phyloP scores from a whole-genome alignment of 2,113 vertebrate species.

The Clinocottus analis region DNA sequence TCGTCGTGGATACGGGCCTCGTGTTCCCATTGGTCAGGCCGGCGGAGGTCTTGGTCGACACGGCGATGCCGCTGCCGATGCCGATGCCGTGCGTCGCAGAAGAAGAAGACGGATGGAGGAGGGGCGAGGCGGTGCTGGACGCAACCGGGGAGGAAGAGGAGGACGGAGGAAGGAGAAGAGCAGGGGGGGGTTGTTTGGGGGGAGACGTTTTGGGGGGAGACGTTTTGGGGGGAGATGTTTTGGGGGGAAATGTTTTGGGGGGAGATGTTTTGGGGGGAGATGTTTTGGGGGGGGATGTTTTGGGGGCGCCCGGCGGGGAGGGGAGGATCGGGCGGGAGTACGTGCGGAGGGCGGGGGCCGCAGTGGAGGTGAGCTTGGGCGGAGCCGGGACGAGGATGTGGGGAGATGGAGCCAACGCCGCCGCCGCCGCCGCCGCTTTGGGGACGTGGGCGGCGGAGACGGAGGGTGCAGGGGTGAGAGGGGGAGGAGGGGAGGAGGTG shows the following conservation, averaged over 20 bases:
- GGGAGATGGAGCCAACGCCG: conserved; percentile 17
- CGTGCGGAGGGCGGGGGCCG: conserved; percentile 55
- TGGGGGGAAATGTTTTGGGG: conserved; percentile 38
- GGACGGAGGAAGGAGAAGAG: conserved; percentile 4
- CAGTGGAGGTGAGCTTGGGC: conserved; percentile 68
- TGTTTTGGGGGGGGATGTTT: conserved; percentile 14
- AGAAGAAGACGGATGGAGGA: conserved; percentile 9
- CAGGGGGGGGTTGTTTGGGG: conserved; percentile 2
- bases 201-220: conserved; percentile 46
- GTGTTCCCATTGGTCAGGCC: conserved; percentile 78
- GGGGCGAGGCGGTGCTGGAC: conserved; percentile 5
- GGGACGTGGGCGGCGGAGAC: conserved; percentile 28
- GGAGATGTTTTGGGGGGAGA: conserved; percentile 41
- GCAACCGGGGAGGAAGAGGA: conserved; percentile 10
- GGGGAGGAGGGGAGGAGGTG: conserved; percentile 74
- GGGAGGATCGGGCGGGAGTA: conserved; percentile 74
- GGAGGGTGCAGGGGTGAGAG: conserved; percentile 74
- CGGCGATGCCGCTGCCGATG: conserved; percentile 32
- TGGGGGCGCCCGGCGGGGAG: conserved; percentile 34
- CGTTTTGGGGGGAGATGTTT: conserved; percentile 35
- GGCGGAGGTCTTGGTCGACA: conserved; percentile 58
- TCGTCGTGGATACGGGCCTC: conserved; percentile 50
- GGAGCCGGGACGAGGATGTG: conserved; percentile 65
- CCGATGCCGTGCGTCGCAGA: conserved; percentile 47
- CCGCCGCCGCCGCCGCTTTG: conserved; percentile 21